Conservation (phyloP, 2,888 invertebrate species). For the Balanococcus diminutus region DNA sequence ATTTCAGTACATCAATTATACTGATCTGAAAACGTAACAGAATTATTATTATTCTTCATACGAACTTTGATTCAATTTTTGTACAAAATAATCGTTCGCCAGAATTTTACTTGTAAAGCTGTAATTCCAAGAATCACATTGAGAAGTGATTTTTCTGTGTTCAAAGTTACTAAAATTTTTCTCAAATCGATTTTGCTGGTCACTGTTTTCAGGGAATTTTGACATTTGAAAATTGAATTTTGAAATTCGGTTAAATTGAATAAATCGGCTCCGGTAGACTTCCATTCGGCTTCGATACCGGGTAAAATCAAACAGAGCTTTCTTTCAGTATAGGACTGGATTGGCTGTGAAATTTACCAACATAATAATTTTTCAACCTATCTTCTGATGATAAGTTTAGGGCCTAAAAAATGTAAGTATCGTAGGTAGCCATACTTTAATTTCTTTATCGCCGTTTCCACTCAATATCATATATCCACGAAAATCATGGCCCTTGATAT, state of each 20-base stretch:
- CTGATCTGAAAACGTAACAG: constrained; percentile 17
- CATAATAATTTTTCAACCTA: background rate
- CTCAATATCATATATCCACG: constrained; percentile 82
- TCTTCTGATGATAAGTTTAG: background rate
- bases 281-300: constrained; percentile 45
- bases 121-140: constrained; percentile 43
- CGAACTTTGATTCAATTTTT: background rate
- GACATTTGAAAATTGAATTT: constrained; percentile 31
- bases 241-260: constrained; percentile 32
- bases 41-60: background rate
- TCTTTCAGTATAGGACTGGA: background rate
- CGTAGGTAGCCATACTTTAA: background rate
- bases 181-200: constrained; percentile 34
- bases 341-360: background rate
- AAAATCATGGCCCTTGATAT: constrained; percentile 77
- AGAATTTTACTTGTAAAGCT: constrained; percentile 48
- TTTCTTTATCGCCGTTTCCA: constrained; percentile 57
- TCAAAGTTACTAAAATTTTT: background rate
- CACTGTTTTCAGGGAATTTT: constrained; percentile 26
- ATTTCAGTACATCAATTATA: constrained; percentile 43
- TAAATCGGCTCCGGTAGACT: background rate
- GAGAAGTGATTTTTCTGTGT: background rate
- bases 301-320: constrained; percentile 39
- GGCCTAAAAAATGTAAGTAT: background rate
- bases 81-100: background rate